Conservation (phyloP, 2,113 vertebrate genomes). For the Nymphicus hollandicus region DNA sequence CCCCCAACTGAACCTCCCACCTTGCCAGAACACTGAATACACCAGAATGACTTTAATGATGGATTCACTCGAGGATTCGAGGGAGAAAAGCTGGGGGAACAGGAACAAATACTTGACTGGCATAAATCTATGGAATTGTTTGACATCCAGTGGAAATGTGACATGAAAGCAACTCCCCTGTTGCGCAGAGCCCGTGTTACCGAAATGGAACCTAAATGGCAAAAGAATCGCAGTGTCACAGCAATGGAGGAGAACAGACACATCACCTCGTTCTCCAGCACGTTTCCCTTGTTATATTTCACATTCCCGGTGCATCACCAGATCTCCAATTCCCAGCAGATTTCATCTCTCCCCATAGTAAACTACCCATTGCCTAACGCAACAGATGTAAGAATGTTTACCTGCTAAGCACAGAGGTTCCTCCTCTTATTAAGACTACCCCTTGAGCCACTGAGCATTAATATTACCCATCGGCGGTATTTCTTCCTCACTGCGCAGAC, state of each 20-base stretch:
- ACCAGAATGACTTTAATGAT: constrained; percentile 2
- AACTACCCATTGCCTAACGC: neutral
- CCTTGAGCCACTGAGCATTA: constrained; percentile 22
- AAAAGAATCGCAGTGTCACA: neutral
- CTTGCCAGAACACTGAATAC: neutral
- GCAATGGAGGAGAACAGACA: neutral
- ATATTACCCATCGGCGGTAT: constrained; percentile 41
- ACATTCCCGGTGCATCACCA: neutral
- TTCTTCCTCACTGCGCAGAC: neutral
- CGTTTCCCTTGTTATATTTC: neutral
- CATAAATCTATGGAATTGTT: constrained; percentile 9
- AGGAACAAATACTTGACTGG: neutral
- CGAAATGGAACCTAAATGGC: neutral
- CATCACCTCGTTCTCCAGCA: neutral
- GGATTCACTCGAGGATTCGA: neutral
- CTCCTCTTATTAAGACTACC: constrained; percentile 3
- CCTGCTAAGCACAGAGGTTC: constrained; percentile 9
- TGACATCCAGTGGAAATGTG: neutral
- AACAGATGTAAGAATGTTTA: constrained; percentile 17
- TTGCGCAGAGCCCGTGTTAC: neutral
- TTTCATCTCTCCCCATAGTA: neutral
- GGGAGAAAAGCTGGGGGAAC: neutral
- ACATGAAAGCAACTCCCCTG: neutral
- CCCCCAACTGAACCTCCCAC: neutral
- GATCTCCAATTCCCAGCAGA: neutral